Evolutionary conservation across 1,140 invertebrate genomes (phyloP), one percentile per base, ranked within the genome.

Genomic region (Cyclina sinensis): DNA sequence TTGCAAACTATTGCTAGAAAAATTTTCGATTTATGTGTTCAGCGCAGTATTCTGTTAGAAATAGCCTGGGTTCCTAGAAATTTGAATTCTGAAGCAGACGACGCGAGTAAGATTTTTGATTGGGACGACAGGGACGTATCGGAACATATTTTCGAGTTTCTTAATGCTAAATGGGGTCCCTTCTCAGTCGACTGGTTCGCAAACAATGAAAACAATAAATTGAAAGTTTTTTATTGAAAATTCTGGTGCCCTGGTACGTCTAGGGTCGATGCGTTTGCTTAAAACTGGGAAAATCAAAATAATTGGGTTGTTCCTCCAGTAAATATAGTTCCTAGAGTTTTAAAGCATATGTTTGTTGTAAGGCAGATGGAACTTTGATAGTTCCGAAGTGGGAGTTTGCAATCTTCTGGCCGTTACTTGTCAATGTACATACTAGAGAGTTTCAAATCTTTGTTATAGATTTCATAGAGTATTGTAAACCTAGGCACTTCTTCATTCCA

Each of bases 41-140:
- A 76, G 5, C 11, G 68, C 12, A 73, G 54, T 9, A 54, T 88
- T 7, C 4, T n/a, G n/a, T 24, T 88, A 7, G 46, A 24, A 35
- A 5, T 59, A 27, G 39, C 37, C 70, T 82, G 79, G 86, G 30
- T 88, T 39, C 79, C 86, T 2, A 81, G 79, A 30, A 30, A 65
- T 3, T 7, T 65, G 24, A 65, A 32, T 65, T 11, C n/a, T 32
- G 59, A 65, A 35, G 86, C 86, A 37, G 65, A 88, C 54, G 14
- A n/a, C 24, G 54, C 70, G 7, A 82, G 46, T 59, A 65, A 65
- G 18, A 18, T 65, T 3, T 65, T 18, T 35, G 59, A 65, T 32
- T 65, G 27, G 27, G 59, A 65, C 18, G 59, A 65, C n/a, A 30
- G 59, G 57, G 5, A 30, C 32, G 24, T 65, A 32, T 65, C 59